These are phyloP conservation scores for Crotophaga sulcirostris DNA, from an alignment of 2,113 vertebrate genomes.

Conservation along the genomic window DNA sequence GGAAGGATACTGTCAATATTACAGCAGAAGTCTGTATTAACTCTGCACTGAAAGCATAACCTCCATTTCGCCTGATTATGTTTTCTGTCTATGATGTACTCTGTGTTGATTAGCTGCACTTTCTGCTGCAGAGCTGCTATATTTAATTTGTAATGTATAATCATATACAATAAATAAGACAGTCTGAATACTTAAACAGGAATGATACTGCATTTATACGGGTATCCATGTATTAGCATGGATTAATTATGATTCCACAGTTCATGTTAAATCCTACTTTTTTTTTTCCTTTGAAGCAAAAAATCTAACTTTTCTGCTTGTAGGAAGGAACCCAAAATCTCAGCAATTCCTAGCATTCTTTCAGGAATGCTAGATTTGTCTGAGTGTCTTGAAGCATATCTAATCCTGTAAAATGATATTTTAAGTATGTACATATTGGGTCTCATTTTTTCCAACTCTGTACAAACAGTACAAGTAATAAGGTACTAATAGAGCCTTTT, in stretches of 20 bases:
- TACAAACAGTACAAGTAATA: neutral
- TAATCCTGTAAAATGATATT: neutral
- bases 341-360: neutral
- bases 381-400: neutral
- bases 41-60: neutral
- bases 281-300: neutral
- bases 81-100: neutral
- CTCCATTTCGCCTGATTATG: neutral
- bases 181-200: neutral
- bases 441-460: neutral
- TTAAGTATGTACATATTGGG: neutral
- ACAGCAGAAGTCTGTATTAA: neutral
- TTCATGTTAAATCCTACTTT: neutral
- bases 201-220: neutral
- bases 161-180: neutral
- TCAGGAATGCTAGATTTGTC: neutral
- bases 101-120: conserved; percentile 31
- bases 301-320: neutral
- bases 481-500: neutral
- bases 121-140: conserved; percentile 38
- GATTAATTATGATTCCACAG: neutral
- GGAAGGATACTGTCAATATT: neutral
- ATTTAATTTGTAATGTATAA: conserved; percentile 4
- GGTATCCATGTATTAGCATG: neutral
- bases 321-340: neutral